Evolutionary conservation across 2,888 invertebrate genomes (phyloP), one percentile per base, ranked within the genome.

Genomic region (Oligia fasciuncula): DNA sequence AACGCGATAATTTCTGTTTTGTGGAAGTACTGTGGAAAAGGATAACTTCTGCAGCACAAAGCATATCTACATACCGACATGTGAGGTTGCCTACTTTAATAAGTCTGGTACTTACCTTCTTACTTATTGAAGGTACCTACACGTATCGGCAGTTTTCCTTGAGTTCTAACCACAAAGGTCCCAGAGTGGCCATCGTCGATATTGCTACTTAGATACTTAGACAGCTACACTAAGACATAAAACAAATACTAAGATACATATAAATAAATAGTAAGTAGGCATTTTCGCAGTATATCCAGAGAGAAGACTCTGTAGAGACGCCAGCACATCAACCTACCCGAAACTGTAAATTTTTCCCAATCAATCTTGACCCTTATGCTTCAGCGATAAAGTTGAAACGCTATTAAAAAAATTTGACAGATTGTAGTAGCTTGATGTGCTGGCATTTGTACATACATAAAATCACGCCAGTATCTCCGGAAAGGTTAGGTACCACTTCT

Each of bases 141-240:
- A 77, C 17, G 23, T 63, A 54, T 49, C 46, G 60, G 69, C 46
- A 29, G 40, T 83, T 79, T 62, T 73, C 57, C 62, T 84, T 73
- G 73, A 69, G 60, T 67, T 67, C 66, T 66, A 62, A 73, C 80
- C 69, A 46, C 69, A 76, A 80, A 73, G 76, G 70, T 60, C 81
- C 43, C 73, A 40, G 54, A 57, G 73, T 43, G 73, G 70, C 51
- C 62, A 67, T 73, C 62, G 63, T 70, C 73, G 63, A 76, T 76
- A 84, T 80, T 57, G 29, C 65, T 62, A 62, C 51, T 23, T 51
- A 14, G 49, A 49, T 49, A 49, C 14, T 14, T 49, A 14, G 1
- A 49, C 19, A 49, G 4, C 49, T 49, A 14, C 6, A 51, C 13
- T 49, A 19, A 49, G 19, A 6, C 23, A 23, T 67, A 68, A 72